Conservation (phyloP, 2,113 vertebrate species). For the Castor canadensis region DNA sequence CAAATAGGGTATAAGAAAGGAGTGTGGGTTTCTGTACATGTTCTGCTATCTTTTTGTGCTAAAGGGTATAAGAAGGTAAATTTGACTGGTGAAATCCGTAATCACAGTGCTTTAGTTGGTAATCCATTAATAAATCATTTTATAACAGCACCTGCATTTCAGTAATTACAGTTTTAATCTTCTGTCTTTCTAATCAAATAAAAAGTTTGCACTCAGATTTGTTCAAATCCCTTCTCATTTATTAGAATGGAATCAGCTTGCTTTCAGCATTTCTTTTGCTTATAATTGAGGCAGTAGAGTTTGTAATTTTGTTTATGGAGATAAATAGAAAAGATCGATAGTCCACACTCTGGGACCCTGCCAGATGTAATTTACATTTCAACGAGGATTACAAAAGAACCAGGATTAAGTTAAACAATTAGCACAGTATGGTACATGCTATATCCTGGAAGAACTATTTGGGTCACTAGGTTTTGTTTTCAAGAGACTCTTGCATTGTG, state of each 20-base stretch:
- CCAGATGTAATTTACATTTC: slow-evolving; percentile 72
- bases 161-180: slow-evolving; percentile 55
- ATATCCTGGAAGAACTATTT: slow-evolving; percentile 62
- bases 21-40: not conserved
- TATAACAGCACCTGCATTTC: not conserved
- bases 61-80: slow-evolving; percentile 45
- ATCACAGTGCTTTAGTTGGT: slow-evolving; percentile 22
- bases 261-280: slow-evolving; percentile 27
- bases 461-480: slow-evolving; percentile 73
- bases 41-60: not conserved
- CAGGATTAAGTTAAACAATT: slow-evolving; percentile 63
- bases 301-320: slow-evolving; percentile 59
- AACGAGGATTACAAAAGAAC: slow-evolving; percentile 62
- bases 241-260: slow-evolving; percentile 3
- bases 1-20: slow-evolving; percentile 32
- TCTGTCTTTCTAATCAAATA: slow-evolving; percentile 27
- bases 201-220: slow-evolving; percentile 62
- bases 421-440: slow-evolving; percentile 44
- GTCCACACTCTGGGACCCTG: slow-evolving; percentile 9
- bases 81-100: slow-evolving; percentile 49
- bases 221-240: slow-evolving; percentile 11
- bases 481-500: slow-evolving; percentile 38
- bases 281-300: slow-evolving; percentile 20
- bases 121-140: slow-evolving; percentile 52
- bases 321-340: slow-evolving; percentile 48